Percentiles rank a stretch among this genome's conserved stretches.
Conservation (phyloP, 2,888 invertebrate species). For the Julus scanicus region DNA sequence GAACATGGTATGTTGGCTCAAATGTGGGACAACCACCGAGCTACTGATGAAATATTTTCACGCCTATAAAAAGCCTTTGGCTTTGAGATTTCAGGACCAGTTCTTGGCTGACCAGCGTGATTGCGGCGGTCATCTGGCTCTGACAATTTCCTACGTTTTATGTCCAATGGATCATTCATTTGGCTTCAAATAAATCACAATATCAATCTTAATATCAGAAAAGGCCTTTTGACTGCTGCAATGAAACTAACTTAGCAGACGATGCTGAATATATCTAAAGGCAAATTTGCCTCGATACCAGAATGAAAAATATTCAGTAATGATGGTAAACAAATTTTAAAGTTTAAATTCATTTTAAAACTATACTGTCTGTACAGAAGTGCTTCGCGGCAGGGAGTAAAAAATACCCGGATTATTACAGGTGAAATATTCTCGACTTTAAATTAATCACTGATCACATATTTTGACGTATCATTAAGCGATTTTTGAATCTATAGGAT, state of each 20-base stretch:
- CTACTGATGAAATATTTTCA: conserved; percentile 15
- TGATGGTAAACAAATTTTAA: too few species aligned
- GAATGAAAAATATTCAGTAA: too few species aligned
- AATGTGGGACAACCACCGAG: background rate
- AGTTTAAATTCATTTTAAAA: too few species aligned
- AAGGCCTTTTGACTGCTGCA: background rate
- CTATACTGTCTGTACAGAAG: too few species aligned
- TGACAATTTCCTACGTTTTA: background rate
- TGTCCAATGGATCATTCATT: conserved; percentile 22
- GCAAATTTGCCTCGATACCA: background rate
- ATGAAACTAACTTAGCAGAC: background rate
- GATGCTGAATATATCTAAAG: background rate
- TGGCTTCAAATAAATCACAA: background rate
- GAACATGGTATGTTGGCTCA: conserved; percentile 30
- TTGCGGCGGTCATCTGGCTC: conserved; percentile 12
- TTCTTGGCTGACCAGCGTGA: background rate
- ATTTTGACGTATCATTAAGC: too few species aligned
- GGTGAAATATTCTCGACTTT: too few species aligned
- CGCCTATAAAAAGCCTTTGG: background rate
- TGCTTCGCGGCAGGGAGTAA: too few species aligned
- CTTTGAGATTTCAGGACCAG: background rate
- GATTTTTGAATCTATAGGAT: too few species aligned
- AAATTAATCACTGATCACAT: too few species aligned
- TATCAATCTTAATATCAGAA: conserved; percentile 6
- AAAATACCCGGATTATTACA: too few species aligned